These are phyloP conservation scores for Linhomoeus sp. DNA, from an alignment of 2,888 invertebrate genomes.

Conservation along the genomic window DNA sequence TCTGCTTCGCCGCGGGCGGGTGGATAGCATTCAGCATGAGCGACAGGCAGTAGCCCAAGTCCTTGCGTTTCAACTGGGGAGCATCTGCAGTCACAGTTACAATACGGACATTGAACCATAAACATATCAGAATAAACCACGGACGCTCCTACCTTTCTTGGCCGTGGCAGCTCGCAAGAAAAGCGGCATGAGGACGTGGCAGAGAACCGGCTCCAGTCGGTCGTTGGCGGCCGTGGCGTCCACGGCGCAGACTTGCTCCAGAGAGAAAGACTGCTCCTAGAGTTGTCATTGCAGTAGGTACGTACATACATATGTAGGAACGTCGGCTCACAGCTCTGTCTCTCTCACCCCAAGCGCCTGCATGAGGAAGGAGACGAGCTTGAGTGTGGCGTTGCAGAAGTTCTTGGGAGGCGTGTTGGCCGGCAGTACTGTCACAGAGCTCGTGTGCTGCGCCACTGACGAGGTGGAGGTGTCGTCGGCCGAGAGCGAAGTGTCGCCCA, in stretches of 20 bases:
- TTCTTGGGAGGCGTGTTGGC: slow-evolving; percentile 52
- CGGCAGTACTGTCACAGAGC: slow-evolving; percentile 23
- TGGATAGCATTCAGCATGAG: slow-evolving; percentile 69
- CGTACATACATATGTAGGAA: too few relatives aligned
- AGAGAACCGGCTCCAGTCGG: slow-evolving; percentile 78
- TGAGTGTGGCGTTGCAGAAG: slow-evolving; percentile 87
- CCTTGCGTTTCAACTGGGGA: slow-evolving; percentile 63
- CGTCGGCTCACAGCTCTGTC: too few relatives aligned
- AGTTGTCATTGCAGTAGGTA: too few relatives aligned
- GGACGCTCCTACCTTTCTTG: slow-evolving; percentile 60
- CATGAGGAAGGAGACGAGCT: slow-evolving; percentile 79
- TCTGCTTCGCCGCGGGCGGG: slow-evolving; percentile 27
- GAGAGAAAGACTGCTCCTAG: slow-evolving; percentile 29
- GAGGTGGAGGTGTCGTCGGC: slow-evolving; percentile 15
- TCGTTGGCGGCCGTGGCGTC: slow-evolving; percentile 58
- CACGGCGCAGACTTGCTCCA: slow-evolving; percentile 86
- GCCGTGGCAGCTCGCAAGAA: slow-evolving; percentile 86
- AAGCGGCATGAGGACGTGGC: slow-evolving; percentile 86
- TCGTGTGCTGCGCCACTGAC: slow-evolving; percentile 7
- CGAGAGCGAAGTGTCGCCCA: slow-evolving; percentile 16
- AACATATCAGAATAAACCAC: too few relatives aligned
- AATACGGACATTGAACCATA: too few relatives aligned
- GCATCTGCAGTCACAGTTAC: too few relatives aligned
- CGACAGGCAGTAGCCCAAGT: slow-evolving; percentile 71
- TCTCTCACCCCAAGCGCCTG: slow-evolving; percentile 75